These are phyloP conservation scores for Agriopis leucophaearia DNA, from an alignment of 2,888 invertebrate species.

Conservation along the genomic window DNA sequence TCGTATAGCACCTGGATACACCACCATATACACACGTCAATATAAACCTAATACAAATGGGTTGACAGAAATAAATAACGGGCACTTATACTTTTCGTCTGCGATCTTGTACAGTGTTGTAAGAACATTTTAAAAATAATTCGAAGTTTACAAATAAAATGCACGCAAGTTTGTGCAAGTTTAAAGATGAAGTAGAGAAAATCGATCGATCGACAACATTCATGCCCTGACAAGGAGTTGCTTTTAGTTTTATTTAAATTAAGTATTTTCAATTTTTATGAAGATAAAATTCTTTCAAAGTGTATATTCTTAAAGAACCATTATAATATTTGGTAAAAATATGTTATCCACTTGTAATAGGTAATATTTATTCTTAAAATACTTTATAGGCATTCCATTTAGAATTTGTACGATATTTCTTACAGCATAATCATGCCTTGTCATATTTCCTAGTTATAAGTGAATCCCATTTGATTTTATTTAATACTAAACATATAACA, in stretches of 20 bases:
- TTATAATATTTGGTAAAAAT: neutral
- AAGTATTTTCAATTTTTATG: too few species aligned
- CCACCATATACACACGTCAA: neutral
- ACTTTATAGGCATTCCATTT: too few species aligned
- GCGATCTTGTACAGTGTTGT: neutral
- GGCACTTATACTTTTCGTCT: too few species aligned
- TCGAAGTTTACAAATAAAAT: neutral
- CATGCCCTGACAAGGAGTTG: too few species aligned
- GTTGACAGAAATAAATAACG: neutral
- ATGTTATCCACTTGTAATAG: neutral
- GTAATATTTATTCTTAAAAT: too few species aligned
- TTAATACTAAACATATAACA: slow-evolving; percentile 20
- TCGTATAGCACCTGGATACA: slow-evolving; percentile 96
- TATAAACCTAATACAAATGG: neutral
- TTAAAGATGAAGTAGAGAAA: too few species aligned
- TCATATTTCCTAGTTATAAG: neutral
- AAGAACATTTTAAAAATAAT: neutral
- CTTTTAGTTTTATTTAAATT: too few species aligned
- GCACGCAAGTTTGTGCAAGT: neutral
- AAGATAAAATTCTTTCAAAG: too few species aligned
- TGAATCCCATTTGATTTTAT: neutral
- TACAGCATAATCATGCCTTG: too few species aligned
- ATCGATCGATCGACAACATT: too few species aligned
- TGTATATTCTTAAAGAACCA: too few species aligned
- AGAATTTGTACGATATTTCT: neutral